Base-by-base conservation (phyloP, 2,113 vertebrate species). In the Salvator merianae region DNA sequence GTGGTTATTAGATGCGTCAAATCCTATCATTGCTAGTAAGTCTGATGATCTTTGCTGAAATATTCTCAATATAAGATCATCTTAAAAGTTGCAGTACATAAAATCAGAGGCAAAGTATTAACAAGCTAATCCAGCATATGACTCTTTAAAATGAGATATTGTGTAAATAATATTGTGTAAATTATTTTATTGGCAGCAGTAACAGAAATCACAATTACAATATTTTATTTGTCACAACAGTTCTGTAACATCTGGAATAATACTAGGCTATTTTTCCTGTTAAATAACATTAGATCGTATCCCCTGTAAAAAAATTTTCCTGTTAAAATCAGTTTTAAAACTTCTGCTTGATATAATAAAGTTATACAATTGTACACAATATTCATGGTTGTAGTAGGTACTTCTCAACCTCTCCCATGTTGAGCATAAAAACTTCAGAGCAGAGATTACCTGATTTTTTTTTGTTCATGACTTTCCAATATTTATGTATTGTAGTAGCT, bases 21-120 rank as follows among this genome's bases (percentile, higher is more conserved):
- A 59, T 26, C 0, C 9, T 18, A 14, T 88, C 71, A 62, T 81
- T 18, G 8, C 16, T 71, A 62, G 59, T 59, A 87, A 70, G 84
- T 70, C 62, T 86, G 78, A 68, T 76, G 18, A 1, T 80, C 2
- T 89, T 89, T 82, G 77, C 32, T 69, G 65, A 69, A 22, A 70
- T 34, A 7, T 62, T 81, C 36, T 74, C 77, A 38, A 1, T 24
- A 86, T 13, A 13, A 66, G 4, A 85, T 84, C 77, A 81, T 50
- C 68, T 26, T 75, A 38, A 69, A 68, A 69, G 32, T 32, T 47
- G 30, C 53, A 78, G 30, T 70, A n/a, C 32, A 43, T 9, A 84
- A 59, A 78, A 40, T 30, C 7, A 55, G 38, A 59, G 40, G 24
- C 7, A 8, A 47, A 80, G 73, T 78, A 53, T 77, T 0, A 0